phyloP scores from a whole-genome alignment of 2,888 invertebrate species.

The Cotesia congregata region DNA sequence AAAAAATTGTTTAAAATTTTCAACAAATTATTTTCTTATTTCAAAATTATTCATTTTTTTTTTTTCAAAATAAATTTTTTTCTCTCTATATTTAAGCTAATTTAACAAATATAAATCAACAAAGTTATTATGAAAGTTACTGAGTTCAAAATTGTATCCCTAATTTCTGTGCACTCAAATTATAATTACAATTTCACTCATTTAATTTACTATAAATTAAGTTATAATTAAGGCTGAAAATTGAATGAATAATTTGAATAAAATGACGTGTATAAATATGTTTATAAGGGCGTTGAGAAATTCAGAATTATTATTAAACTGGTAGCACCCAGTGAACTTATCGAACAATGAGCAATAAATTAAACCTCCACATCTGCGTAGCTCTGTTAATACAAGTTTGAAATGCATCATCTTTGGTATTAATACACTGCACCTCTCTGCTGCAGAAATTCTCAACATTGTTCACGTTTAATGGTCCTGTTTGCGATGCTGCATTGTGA shows the following conservation, averaged over 20 bases:
- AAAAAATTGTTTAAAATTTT: too few species aligned
- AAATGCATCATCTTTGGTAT: slow-evolving; percentile 71
- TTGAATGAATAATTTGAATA: neutral
- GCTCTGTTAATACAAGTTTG: slow-evolving; percentile 73
- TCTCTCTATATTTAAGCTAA: too few species aligned
- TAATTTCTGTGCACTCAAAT: too few species aligned
- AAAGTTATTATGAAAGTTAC: too few species aligned
- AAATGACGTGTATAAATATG: neutral
- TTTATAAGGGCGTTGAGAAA: neutral
- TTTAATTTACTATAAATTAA: too few species aligned
- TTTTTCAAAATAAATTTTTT: too few species aligned
- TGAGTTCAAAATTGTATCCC: too few species aligned
- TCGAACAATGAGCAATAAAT: slow-evolving; percentile 22
- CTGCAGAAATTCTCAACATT: slow-evolving; percentile 71
- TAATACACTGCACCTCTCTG: slow-evolving; percentile 79
- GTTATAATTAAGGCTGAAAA: too few species aligned
- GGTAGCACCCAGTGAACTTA: neutral
- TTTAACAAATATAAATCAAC: too few species aligned
- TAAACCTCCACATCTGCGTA: slow-evolving; percentile 75
- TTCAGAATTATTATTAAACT: neutral
- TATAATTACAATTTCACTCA: too few species aligned
- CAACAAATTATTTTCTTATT: too few species aligned
- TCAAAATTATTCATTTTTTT: too few species aligned
- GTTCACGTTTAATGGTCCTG: slow-evolving; percentile 73
- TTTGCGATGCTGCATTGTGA: slow-evolving; percentile 88